phyloP scores from a whole-genome alignment of 1,140 invertebrate species.

The Solenopsis fugax region DNA sequence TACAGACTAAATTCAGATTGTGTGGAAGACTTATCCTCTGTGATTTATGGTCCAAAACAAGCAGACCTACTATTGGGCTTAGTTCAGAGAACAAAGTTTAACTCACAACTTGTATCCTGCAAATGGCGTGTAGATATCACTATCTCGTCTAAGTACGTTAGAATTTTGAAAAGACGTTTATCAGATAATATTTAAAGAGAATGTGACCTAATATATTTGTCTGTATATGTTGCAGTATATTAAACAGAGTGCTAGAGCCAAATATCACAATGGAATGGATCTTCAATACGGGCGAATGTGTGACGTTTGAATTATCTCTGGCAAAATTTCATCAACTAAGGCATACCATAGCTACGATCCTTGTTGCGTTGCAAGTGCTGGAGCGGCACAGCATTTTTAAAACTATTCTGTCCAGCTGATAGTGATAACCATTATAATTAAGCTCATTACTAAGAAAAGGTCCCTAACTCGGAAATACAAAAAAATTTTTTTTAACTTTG shows the following conservation, averaged over 20 bases:
- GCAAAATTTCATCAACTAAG: slow-evolving; percentile 83
- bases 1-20: slow-evolving; percentile 82
- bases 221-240: slow-evolving; percentile 76
- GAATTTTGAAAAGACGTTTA: slow-evolving; percentile 37
- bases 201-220: slow-evolving; percentile 32
- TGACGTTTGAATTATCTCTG: slow-evolving; percentile 83
- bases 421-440: neutral
- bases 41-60: slow-evolving; percentile 81
- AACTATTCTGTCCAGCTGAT: slow-evolving; percentile 70
- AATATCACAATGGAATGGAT: slow-evolving; percentile 84
- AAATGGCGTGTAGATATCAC: slow-evolving; percentile 83
- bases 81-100: slow-evolving; percentile 78
- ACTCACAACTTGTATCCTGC: slow-evolving; percentile 79
- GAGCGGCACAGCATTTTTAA: slow-evolving; percentile 80
- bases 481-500: too few species aligned
- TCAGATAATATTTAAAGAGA: slow-evolving; percentile 12
- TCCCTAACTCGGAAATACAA: too few species aligned
- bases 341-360: slow-evolving; percentile 82
- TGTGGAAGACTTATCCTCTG: slow-evolving; percentile 81
- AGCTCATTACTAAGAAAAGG: neutral
- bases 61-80: slow-evolving; percentile 73
- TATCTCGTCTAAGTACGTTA: slow-evolving; percentile 83
- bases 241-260: slow-evolving; percentile 83
- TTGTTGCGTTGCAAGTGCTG: slow-evolving; percentile 81
- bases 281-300: slow-evolving; percentile 80